Evolutionary conservation across 1,140 invertebrate species (phyloP), one percentile per base, ranked within the genome.

Genomic region (Spodoptera litura): DNA sequence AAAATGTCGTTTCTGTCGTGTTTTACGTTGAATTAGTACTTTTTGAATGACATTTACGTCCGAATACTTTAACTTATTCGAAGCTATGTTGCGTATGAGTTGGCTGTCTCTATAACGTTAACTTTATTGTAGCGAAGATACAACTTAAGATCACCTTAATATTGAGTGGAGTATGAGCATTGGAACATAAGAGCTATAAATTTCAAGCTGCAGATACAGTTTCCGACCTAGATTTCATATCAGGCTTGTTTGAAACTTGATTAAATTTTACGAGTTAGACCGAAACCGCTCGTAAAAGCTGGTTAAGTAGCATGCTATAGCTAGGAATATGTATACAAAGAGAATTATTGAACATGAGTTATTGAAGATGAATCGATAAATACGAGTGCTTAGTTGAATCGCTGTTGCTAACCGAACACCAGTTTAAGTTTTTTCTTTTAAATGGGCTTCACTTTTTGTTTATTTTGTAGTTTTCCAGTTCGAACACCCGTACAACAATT

Each of bases 191-290:
- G 31, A 31, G 38, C 38, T 44, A 44, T 44, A 66, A 64, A 49
- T 11, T 66, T 66, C 38, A 66, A 66, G 62, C 62, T 49, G 38
- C 62, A 49, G 62, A 66, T 66, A 66, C 62, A 66, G 38, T 66
- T 66, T 66, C 62, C 49, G 62, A 66, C 62, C 62, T 49, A 66
- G 62, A 49, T 66, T 66, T 66, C 62, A 51, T 66, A 66, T 66
- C 62, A 66, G 62, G 49, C 38, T 20, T 20, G 62, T 66, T 49
- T 49, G 62, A 66, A 66, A 66, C 38, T 66, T 66, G 20, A 64
- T 64, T 64, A 66, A 58, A 66, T 38, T 6, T 38, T 49, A 66
- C 62, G 62, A n/a, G 38, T 44, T 44, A 44, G 62, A 66, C 38
- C 62, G 38, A 61, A 66, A 49, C 62, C 10, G 38, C 62, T 66